Conservation (phyloP, 1,140 invertebrate genomes). For the Pogonomyrmex californicus region DNA sequence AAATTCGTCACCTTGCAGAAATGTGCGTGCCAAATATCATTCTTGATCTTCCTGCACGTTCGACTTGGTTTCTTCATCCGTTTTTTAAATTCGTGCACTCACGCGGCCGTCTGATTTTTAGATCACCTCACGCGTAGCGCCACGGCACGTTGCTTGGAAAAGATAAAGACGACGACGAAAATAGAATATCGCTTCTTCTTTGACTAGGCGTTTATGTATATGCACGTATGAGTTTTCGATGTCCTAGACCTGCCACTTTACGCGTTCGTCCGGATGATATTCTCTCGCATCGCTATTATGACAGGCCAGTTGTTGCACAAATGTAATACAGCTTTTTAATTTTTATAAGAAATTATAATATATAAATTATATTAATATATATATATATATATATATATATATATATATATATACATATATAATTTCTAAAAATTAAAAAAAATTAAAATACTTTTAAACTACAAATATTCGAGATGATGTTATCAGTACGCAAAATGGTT, state of each 20-base stretch:
- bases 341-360: not conserved
- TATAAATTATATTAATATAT: not conserved
- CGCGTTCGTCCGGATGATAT: not conserved
- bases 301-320: not conserved
- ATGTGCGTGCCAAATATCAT: conserved; percentile 32
- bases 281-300: conserved; percentile 11
- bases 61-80: conserved; percentile 9
- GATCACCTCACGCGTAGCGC: conserved; percentile 29
- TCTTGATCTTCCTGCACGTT: conserved; percentile 8
- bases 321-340: not conserved
- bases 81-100: conserved; percentile 18
- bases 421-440: not conserved
- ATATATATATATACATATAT: not conserved
- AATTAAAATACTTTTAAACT: not conserved
- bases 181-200: conserved; percentile 59
- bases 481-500: not conserved
- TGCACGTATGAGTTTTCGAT: conserved; percentile 11
- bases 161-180: conserved; percentile 40
- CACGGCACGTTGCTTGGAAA: not conserved
- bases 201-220: conserved; percentile 27
- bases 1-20: conserved; percentile 20
- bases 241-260: conserved; percentile 25
- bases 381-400: not conserved
- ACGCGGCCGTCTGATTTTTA: conserved; percentile 8
- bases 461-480: not conserved